Conservation (phyloP, 2,113 vertebrate species). For the Pteropus alecto region DNA sequence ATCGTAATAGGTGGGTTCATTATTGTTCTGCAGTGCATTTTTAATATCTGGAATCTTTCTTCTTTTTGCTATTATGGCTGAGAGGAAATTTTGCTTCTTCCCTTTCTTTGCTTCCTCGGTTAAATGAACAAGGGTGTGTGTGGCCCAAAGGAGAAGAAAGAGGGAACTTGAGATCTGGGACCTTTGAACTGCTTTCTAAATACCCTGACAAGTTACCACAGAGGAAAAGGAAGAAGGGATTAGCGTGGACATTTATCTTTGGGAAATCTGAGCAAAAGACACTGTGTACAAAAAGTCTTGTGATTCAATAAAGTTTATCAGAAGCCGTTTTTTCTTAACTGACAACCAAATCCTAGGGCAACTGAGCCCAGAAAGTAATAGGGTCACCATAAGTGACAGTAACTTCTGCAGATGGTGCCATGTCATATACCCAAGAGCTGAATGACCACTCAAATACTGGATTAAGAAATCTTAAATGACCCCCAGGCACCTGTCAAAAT, state of each 20-base stretch:
- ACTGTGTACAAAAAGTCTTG: neutral
- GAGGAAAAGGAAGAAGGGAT: neutral
- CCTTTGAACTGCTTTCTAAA: neutral
- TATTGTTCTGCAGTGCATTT: neutral
- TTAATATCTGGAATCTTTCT: neutral
- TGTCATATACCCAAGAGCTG: slow-evolving; percentile 27
- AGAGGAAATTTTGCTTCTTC: neutral
- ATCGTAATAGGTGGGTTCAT: neutral
- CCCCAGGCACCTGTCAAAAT: slow-evolving; percentile 29
- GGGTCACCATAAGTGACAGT: neutral
- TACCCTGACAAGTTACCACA: neutral
- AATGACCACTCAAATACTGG: neutral
- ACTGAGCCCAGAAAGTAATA: neutral
- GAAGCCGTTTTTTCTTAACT: neutral
- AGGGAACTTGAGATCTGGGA: neutral
- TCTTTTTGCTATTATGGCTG: neutral
- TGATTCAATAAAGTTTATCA: neutral
- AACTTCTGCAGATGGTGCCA: neutral
- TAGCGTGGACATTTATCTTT: neutral
- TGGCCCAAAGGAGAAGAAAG: neutral
- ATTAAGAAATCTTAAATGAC: slow-evolving; percentile 55
- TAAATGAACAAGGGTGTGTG: neutral
- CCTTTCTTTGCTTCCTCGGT: neutral
- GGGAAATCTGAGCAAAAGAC: neutral
- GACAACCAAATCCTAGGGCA: neutral